These are phyloP conservation scores for Cynopterus brachyotis DNA, from an alignment of 2,113 vertebrate genomes.

Conservation along the genomic window DNA sequence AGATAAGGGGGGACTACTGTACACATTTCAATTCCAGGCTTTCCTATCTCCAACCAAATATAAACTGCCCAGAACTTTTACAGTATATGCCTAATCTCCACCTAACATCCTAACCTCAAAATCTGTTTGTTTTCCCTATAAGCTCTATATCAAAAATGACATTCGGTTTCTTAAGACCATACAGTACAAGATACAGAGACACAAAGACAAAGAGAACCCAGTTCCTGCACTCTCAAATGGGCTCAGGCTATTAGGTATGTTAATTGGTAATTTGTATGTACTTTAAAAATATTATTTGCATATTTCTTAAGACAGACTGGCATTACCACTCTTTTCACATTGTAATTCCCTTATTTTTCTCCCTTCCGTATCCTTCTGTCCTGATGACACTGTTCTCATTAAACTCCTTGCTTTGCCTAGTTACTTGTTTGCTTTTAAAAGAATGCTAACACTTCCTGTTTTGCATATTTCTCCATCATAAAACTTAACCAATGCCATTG, in stretches of 20 bases:
- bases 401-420: background rate
- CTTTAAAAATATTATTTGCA: background rate
- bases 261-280: background rate
- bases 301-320: constrained; percentile 9
- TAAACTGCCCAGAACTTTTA: background rate
- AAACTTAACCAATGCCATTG: background rate
- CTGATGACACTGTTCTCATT: background rate
- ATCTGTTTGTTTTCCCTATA: background rate
- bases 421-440: background rate
- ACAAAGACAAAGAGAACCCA: background rate
- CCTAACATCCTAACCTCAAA: background rate
- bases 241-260: background rate
- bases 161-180: background rate
- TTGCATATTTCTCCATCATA: background rate
- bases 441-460: background rate
- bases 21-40: background rate
- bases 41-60: background rate
- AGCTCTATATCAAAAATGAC: background rate
- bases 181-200: background rate
- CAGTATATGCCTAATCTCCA: background rate
- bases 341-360: background rate
- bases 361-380: background rate
- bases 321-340: background rate
- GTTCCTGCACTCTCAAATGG: background rate
- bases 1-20: background rate